A percentile compares a stretch with the other conserved stretches of the same genome.
Conservation (phyloP, 2,888 invertebrate species). For the Hypsopygia costalis region DNA sequence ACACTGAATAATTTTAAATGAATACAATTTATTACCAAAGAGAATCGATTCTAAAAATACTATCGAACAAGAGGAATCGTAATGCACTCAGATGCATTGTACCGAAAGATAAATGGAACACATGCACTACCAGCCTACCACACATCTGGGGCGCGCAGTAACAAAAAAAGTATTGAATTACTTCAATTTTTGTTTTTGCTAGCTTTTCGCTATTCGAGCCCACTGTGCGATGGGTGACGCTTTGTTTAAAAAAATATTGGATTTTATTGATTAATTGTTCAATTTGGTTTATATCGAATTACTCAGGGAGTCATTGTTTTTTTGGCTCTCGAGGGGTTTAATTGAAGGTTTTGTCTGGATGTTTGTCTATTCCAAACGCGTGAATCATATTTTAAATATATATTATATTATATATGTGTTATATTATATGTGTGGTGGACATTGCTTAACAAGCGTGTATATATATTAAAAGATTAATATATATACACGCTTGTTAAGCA, state of each 20-base stretch:
- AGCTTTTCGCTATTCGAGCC: constrained; percentile 35
- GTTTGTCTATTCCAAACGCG: too few relatives aligned
- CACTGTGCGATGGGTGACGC: constrained; percentile 28
- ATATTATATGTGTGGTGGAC: too few relatives aligned
- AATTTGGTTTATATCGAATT: constrained; percentile 14
- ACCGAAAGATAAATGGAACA: constrained; percentile 48
- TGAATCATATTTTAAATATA: too few relatives aligned
- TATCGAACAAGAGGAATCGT: constrained; percentile 27
- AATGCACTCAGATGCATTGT: constrained; percentile 36
- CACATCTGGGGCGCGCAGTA: constrained; percentile 40
- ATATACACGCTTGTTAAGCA: too few relatives aligned
- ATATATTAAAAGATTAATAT: too few relatives aligned
- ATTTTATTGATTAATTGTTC: constrained; percentile 14
- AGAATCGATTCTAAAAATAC: constrained; percentile 48
- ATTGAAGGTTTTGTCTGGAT: too few relatives aligned
- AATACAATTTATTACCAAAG: constrained; percentile 25
- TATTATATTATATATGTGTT: too few relatives aligned
- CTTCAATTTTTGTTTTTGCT: constrained; percentile 37
- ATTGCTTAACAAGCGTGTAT: too few relatives aligned
- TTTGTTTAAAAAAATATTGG: constrained; percentile 31
- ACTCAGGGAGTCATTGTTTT: constrained; percentile 4
- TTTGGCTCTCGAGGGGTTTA: too few relatives aligned
- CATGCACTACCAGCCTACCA: constrained; percentile 51
- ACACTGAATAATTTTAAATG: too few relatives aligned
- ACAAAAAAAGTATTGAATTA: constrained; percentile 53